Conservation (phyloP, 2,888 invertebrate genomes). For the Standfussiana lucernea region DNA sequence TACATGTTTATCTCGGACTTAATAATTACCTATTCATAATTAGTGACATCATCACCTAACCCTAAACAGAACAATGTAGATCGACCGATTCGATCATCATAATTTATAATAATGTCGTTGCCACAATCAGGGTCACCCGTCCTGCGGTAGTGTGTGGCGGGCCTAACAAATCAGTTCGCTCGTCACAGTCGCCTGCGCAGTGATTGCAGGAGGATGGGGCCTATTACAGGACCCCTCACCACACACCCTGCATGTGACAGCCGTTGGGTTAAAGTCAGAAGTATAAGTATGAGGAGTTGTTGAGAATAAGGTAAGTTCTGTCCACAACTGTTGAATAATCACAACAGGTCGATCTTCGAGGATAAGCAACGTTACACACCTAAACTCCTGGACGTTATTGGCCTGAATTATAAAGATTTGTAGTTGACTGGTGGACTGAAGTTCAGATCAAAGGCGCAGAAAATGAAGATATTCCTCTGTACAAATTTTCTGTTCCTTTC, state of each 20-base stretch:
- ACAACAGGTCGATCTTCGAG: not conserved
- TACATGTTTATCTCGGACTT: no score
- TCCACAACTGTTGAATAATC: not conserved
- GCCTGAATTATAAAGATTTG: not conserved
- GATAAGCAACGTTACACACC: not conserved
- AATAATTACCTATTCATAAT: not conserved
- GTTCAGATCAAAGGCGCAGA: not conserved
- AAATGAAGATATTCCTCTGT: no score
- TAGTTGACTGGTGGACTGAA: not conserved
- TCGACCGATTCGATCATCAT: not conserved
- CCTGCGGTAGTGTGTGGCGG: constrained; percentile 68
- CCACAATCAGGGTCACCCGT: constrained; percentile 42
- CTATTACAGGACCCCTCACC: constrained; percentile 84
- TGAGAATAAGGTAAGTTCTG: not conserved
- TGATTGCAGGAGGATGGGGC: constrained; percentile 87
- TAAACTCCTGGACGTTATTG: not conserved
- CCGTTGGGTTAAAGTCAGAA: constrained; percentile 24
- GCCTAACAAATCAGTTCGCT: constrained; percentile 79
- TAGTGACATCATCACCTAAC: not conserved
- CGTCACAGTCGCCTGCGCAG: constrained; percentile 83
- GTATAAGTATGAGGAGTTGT: not conserved
- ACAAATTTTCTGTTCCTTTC: no score
- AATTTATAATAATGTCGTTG: constrained; percentile 9
- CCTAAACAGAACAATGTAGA: constrained; percentile 16
- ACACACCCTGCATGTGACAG: constrained; percentile 53